These are phyloP conservation scores for Listronotus oregonensis DNA, from an alignment of 1,140 invertebrate species.

Conservation along the genomic window DNA sequence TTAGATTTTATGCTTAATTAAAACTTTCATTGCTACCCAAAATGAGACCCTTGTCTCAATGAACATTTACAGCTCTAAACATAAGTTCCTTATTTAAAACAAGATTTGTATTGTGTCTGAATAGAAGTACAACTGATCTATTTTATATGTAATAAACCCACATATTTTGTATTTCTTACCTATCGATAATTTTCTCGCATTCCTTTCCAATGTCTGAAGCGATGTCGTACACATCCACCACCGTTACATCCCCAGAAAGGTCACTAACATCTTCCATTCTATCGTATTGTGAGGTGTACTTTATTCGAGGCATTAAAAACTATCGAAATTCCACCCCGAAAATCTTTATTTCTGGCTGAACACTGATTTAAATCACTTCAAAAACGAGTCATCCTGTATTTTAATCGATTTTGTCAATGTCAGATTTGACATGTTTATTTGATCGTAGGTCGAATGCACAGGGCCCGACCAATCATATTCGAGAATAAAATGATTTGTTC, in stretches of 20 bases:
- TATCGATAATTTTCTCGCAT: constrained; percentile 94
- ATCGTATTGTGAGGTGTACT: constrained; percentile 20
- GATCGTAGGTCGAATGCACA: constrained; percentile 8
- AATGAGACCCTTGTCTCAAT: too few relatives aligned
- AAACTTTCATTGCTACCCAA: too few relatives aligned
- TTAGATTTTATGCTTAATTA: too few relatives aligned
- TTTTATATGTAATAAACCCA: too few relatives aligned
- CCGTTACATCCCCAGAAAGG: constrained; percentile 70
- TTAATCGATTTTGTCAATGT: constrained; percentile 11
- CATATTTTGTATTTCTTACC: constrained; percentile 56
- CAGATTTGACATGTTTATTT: not conserved
- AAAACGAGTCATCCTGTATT: constrained; percentile 18
- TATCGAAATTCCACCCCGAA: constrained; percentile 15
- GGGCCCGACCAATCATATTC: too few relatives aligned
- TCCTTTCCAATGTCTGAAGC: constrained; percentile 98
- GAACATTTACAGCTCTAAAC: too few relatives aligned
- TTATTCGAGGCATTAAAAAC: constrained; percentile 44
- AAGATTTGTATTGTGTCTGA: too few relatives aligned
- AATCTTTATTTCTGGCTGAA: not conserved
- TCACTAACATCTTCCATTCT: constrained; percentile 53
- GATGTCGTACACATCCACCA: constrained; percentile 96
- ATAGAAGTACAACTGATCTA: too few relatives aligned
- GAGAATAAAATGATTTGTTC: too few relatives aligned
- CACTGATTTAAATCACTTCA: not conserved
- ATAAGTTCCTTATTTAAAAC: too few relatives aligned